Base-by-base conservation (phyloP, 2,888 invertebrate species). In the Hyalella azteca region DNA sequence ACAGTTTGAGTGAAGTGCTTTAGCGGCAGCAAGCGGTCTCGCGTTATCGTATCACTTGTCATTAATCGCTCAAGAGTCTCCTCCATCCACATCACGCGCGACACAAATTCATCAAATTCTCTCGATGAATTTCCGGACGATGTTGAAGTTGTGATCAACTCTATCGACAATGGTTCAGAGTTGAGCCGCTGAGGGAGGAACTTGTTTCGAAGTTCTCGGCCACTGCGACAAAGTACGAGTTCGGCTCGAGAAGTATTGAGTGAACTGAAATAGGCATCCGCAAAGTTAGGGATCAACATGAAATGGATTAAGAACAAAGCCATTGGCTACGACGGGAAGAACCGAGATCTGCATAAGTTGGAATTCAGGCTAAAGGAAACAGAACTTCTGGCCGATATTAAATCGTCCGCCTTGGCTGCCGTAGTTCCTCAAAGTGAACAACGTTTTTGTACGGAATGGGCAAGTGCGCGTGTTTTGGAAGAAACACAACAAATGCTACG, bases 221-320 rank as follows among this genome's bases (percentile, higher is more conserved):
- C 54, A 13, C 59, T 15, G 29, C 39, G 66, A 66, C 66, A 66
- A 66, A 66, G 36, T 66, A 32, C 9, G 36, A 5, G 66, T 36
- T 36, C 36, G 66, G 66, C 19, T 22, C 66, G 66, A 66, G 54
- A 54, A 54, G 54, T 54, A 54, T n/a, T 54, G 54, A 19, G 9
- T 29, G 36, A 36, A 66, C 66, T 66, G 66, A 66, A 66, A 66
- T 66, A 66, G 66, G 66, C 66, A 36, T 66, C 66, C 66, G 36
- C 22, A 29, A 66, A 66, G 66, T 66, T 66, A 66, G 19, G 66
- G 36, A 66, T 66, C 66, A 66, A 66, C 66, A 66, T 66, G 66
- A 66, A 66, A 66, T 66, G 29, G 66, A 66, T 66, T 66, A 66
- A 66, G 66, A 66, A 66, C 66, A 66, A 66, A 66, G 66, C 66